These are phyloP conservation scores for Nomada hirtipes DNA, from an alignment of 2,888 invertebrate species.

Conservation along the genomic window DNA sequence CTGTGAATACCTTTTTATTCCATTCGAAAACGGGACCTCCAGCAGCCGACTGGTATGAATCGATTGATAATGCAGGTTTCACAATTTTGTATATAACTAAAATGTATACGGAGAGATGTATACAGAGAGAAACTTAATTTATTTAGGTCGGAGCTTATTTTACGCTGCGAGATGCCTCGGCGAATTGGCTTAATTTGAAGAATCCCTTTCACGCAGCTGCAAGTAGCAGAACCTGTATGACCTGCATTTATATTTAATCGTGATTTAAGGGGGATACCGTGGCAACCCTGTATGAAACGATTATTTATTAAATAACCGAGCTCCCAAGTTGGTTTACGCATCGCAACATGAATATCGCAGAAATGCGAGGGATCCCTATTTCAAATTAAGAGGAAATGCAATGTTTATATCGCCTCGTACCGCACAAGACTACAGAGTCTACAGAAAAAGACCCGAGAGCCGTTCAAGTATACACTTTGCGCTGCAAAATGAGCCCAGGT, in stretches of 20 bases:
- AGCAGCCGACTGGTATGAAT: too few species aligned
- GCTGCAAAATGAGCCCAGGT: too few species aligned
- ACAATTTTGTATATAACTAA: background rate
- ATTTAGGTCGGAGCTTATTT: background rate
- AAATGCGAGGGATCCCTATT: background rate
- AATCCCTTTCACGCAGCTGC: conserved; percentile 24
- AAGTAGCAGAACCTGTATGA: conserved; percentile 12
- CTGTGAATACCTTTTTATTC: conserved; percentile 14
- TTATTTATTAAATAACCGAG: conserved; percentile 48
- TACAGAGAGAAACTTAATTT: background rate
- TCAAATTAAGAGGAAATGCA: conserved; percentile 22
- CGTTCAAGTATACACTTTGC: background rate
- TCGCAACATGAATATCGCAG: conserved; percentile 33
- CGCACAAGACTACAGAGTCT: too few species aligned
- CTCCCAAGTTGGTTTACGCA: conserved; percentile 35
- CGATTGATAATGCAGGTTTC: background rate
- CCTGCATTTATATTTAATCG: conserved; percentile 50
- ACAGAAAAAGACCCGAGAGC: too few species aligned
- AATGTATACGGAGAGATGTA: too few species aligned
- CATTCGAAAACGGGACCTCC: background rate
- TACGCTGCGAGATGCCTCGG: background rate
- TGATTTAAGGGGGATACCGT: conserved; percentile 31
- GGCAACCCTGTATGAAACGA: conserved; percentile 22
- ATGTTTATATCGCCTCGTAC: background rate
- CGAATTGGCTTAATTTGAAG: conserved; percentile 34